Evolutionary conservation across 2,113 vertebrate species (phyloP).

Genomic region (Oenanthe melanoleuca): DNA sequence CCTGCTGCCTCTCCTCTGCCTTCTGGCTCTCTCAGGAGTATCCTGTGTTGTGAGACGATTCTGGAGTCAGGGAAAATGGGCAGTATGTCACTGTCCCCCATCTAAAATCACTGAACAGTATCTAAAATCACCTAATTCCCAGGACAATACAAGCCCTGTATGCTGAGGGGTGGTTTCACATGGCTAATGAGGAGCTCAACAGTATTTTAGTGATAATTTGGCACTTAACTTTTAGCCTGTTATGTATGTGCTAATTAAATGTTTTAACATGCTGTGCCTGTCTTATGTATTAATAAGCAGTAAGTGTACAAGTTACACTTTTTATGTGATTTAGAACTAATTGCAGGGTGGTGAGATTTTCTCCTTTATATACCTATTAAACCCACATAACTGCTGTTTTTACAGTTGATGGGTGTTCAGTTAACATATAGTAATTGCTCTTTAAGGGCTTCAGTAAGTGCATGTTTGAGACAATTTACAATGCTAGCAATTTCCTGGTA

Average conservation of each 20-base stretch:
- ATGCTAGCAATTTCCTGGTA: constrained; percentile 69
- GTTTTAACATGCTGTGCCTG: constrained; percentile 57
- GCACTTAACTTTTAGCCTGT: constrained; percentile 51
- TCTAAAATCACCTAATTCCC: neutral
- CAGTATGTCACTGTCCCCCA: neutral
- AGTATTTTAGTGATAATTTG: constrained; percentile 45
- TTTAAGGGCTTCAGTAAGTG: constrained; percentile 71
- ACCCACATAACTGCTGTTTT: constrained; percentile 68
- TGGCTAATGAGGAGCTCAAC: constrained; percentile 38
- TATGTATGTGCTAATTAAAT: constrained; percentile 59
- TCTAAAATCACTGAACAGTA: neutral
- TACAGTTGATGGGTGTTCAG: constrained; percentile 75
- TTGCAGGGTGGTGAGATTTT: constrained; percentile 47
- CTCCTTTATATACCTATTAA: constrained; percentile 66
- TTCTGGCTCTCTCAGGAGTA: neutral
- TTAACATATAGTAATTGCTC: constrained; percentile 78
- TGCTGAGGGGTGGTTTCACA: neutral
- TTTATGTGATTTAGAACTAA: constrained; percentile 65
- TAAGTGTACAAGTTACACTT: constrained; percentile 61
- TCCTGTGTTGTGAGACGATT: neutral
- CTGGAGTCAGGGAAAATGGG: neutral
- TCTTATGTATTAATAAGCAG: constrained; percentile 68
- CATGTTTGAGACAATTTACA: constrained; percentile 74
- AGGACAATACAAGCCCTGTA: neutral
- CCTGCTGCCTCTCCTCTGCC: neutral